Conservation (phyloP, 2,888 invertebrate species). For the Athrips mouffetella region DNA sequence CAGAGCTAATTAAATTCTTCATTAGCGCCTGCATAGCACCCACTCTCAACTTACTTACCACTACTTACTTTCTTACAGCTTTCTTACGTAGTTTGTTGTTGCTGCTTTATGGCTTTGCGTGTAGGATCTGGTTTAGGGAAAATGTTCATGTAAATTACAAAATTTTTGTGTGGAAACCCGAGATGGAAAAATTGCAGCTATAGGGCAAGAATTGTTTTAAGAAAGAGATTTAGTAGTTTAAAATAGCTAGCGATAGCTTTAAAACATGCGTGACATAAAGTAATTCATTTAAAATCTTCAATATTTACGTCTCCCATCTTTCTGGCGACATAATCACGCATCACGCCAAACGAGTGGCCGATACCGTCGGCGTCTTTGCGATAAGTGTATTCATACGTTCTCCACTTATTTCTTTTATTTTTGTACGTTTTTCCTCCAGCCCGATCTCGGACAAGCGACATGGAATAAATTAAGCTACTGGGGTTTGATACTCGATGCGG, state of each 20-base stretch:
- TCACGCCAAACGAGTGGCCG: neutral
- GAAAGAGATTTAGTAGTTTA: too few relatives aligned
- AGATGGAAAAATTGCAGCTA: too few relatives aligned
- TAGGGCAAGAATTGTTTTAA: too few relatives aligned
- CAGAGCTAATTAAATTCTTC: slow-evolving; percentile 52
- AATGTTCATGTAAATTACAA: neutral
- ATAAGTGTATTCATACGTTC: slow-evolving; percentile 30
- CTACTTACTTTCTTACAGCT: neutral
- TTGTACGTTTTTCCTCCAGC: slow-evolving; percentile 13
- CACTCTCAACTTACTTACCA: neutral
- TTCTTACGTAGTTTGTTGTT: neutral
- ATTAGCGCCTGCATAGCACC: slow-evolving; percentile 35
- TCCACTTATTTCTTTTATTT: slow-evolving; percentile 18
- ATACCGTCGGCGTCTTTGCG: slow-evolving; percentile 21
- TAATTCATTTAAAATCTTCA: neutral
- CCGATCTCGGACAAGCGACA: slow-evolving; percentile 25
- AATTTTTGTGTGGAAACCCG: too few relatives aligned
- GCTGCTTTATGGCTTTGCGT: neutral
- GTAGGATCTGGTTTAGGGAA: neutral
- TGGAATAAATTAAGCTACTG: slow-evolving; percentile 36
- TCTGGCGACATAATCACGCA: slow-evolving; percentile 1
- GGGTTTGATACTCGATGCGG: slow-evolving; percentile 23
- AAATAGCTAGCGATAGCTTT: too few relatives aligned
- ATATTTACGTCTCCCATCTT: neutral
- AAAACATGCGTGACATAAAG: neutral